Base-by-base conservation (phyloP, 2,888 invertebrate genomes). In the Emmelina monodactyla region DNA sequence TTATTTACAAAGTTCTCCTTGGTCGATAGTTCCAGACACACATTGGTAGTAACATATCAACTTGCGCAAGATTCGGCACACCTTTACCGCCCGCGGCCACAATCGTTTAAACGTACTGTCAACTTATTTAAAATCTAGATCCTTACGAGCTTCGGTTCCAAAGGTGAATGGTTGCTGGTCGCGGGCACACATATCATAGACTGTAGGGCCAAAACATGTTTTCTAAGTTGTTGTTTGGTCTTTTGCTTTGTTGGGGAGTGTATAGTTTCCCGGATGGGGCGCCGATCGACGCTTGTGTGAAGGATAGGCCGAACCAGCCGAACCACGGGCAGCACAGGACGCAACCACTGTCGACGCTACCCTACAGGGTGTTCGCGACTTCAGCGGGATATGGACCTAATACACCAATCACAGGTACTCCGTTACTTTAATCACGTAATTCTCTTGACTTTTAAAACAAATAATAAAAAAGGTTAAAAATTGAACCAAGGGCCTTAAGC, bases 231-330 rank as follows among this genome's bases (percentile, higher is more conserved):
- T 39, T 69, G 28, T 44, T 68, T 36, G 50, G 66, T 37, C 45
- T 69, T 29, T 50, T 64, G 39, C 39, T 71, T 46, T 64, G 60
- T 49, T 66, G 62, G 54, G 56, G 69, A 37, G 69, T 66, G 38
- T 55, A 64, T 32, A 82, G 82, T 41, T 91, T 91, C 56, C 91
- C 91, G n/a, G 90, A 91, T 51, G 91, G 91, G 1, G 91, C 89
- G 1, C 91, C 91, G 0, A 85, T 91, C 16, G 91, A 91, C 55
- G 86, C 89, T 19, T 91, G 91, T 57, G 91, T 91, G 2, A 90
- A 89, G 58, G 83, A 86, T 15, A 81, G 86, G 29, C 84, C 87
- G 1, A 91, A 91, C 65, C 85, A 86, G 53, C 91, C 91, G 0
- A 88, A 91, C 59, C 91, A 91, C 49, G 88, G 91, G 2, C 86